phyloP scores from a whole-genome alignment of 1,140 invertebrate species.

The Chelonus insularis region DNA sequence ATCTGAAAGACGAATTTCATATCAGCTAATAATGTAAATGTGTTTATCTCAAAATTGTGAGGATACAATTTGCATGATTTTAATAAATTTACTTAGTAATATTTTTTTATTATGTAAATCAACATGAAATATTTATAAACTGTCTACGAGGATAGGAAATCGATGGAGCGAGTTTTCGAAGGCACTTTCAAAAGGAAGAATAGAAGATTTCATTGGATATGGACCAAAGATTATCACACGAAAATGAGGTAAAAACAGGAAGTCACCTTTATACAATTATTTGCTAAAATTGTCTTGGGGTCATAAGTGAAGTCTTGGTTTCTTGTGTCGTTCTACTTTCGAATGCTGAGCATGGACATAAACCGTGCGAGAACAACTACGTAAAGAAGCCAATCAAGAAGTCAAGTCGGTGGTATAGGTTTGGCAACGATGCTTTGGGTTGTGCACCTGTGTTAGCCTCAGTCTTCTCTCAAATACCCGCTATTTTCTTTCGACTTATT shows the following conservation, averaged over 20 bases:
- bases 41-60: too few species aligned
- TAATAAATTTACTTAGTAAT: too few species aligned
- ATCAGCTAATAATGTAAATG: too few species aligned
- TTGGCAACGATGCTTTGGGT: slow-evolving; percentile 31
- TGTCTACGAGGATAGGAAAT: too few species aligned
- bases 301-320: slow-evolving; percentile 20
- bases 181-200: neutral
- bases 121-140: too few species aligned
- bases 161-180: neutral
- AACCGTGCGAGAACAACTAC: neutral
- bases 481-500: slow-evolving; percentile 8
- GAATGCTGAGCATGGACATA: neutral
- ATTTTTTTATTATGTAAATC: too few species aligned
- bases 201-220: neutral
- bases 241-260: slow-evolving; percentile 26
- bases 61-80: too few species aligned
- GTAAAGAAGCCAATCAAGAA: neutral
- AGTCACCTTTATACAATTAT: slow-evolving; percentile 36
- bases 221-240: neutral
- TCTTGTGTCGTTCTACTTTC: slow-evolving; percentile 16
- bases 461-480: neutral
- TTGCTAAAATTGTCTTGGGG: slow-evolving; percentile 24
- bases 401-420: slow-evolving; percentile 12
- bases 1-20: too few species aligned
- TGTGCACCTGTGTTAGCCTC: slow-evolving; percentile 27